These are phyloP conservation scores for Acromyrmex heyeri DNA, from an alignment of 1,140 invertebrate genomes.

Conservation along the genomic window DNA sequence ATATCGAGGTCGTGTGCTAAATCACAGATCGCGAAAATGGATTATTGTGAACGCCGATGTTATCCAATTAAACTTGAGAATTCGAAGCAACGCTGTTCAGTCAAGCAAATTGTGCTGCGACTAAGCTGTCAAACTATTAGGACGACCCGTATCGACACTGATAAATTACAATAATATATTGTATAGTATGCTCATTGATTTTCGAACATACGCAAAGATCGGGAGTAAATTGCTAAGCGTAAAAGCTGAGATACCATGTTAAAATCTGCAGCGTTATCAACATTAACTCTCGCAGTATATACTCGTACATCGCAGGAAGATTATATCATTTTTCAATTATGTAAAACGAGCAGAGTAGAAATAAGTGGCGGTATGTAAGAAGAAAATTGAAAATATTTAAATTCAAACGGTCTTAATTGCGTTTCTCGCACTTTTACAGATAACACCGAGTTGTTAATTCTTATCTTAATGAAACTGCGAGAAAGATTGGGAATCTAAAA, in stretches of 20 bases:
- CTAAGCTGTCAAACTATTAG: constrained; percentile 49
- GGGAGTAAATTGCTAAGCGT: neutral
- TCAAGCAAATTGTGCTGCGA: constrained; percentile 11
- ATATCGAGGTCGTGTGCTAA: neutral
- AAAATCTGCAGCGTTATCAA: constrained; percentile 2
- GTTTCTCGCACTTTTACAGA: neutral
- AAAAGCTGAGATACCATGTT: neutral
- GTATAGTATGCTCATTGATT: constrained; percentile 1
- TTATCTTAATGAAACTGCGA: neutral
- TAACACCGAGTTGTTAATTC: neutral
- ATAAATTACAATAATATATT: constrained; percentile 45
- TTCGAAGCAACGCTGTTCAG: constrained; percentile 16
- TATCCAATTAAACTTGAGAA: constrained; percentile 16
- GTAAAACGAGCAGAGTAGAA: neutral
- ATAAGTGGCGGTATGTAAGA: neutral
- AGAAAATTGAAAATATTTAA: constrained; percentile 32
- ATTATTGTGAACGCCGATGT: neutral
- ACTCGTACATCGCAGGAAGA: neutral
- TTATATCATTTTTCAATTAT: constrained; percentile 36
- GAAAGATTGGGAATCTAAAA: neutral
- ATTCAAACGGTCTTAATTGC: constrained; percentile 15
- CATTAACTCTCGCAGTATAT: neutral
- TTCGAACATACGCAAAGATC: neutral
- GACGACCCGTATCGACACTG: constrained; percentile 11
- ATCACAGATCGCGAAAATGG: constrained; percentile 17